Evolutionary conservation across 2,797 vertebrate species (phyloP).

Genomic region (Pantherophis alleghaniensis): DNA sequence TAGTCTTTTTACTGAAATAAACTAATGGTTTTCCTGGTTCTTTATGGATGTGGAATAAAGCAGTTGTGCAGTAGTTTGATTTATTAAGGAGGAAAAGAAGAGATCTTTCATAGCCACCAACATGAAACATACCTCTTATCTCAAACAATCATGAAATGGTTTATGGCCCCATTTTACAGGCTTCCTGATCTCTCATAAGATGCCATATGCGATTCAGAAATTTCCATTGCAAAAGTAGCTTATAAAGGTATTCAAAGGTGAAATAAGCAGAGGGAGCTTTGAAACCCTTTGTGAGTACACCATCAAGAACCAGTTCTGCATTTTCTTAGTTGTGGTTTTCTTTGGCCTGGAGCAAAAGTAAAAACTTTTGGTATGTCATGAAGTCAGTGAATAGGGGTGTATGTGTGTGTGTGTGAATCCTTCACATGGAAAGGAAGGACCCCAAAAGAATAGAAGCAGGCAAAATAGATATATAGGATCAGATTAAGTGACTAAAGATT

Average conservation of each 20-base stretch:
- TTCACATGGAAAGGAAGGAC: not conserved
- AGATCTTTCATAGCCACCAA: not conserved
- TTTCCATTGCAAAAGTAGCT: not conserved
- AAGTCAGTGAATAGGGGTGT: not conserved
- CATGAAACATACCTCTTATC: not conserved
- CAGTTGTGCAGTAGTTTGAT: not conserved
- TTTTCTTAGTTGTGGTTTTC: not conserved
- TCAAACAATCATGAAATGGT: not conserved
- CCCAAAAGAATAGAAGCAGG: not conserved
- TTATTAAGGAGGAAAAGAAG: not conserved
- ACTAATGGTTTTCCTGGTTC: not conserved
- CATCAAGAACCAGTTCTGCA: not conserved
- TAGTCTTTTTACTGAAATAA: not conserved
- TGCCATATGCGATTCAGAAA: not conserved
- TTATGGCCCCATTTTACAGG: not conserved
- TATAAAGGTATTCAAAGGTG: not conserved
- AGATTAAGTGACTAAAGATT: not conserved
- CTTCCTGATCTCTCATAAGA: not conserved
- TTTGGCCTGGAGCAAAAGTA: not conserved
- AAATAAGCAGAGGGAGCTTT: not conserved
- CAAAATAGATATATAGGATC: not conserved
- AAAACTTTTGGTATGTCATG: not conserved
- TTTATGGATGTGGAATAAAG: not conserved
- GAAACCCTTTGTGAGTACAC: rapidly evolving
- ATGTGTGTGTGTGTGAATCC: not conserved